Percentiles rank a stretch among this genome's conserved stretches.
phyloP scores from a whole-genome alignment of 2,888 invertebrate genomes.

The Rotaria magnacalcarata region DNA sequence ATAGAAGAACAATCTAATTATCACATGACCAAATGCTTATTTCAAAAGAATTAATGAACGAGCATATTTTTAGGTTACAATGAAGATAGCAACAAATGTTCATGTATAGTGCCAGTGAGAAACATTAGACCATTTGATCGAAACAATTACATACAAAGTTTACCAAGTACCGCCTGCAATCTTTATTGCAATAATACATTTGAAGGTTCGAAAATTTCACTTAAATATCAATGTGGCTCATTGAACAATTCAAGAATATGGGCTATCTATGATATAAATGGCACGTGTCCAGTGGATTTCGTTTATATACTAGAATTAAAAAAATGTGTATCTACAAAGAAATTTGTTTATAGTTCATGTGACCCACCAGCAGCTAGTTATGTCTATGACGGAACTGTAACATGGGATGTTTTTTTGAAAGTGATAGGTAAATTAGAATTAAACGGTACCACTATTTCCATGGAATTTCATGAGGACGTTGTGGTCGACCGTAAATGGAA shows the following conservation, averaged over 20 bases:
- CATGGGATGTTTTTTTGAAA: background rate
- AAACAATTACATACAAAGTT: background rate
- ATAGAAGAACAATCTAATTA: too few species aligned
- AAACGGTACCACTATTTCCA: background rate
- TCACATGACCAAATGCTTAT: too few species aligned
- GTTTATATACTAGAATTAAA: background rate
- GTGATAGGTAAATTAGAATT: background rate
- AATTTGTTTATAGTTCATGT: background rate
- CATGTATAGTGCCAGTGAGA: background rate
- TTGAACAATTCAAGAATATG: background rate
- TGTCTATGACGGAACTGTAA: background rate
- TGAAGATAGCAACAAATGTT: background rate
- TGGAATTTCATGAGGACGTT: background rate
- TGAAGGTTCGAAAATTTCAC: background rate
- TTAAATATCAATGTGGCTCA: background rate
- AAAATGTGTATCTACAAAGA: background rate
- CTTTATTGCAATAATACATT: background rate
- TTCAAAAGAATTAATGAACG: too few species aligned
- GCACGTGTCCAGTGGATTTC: background rate
- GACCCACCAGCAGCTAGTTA: background rate
- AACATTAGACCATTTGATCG: background rate
- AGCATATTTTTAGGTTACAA: too few species aligned
- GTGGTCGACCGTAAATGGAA: background rate
- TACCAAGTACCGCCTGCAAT: background rate
- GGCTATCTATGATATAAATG: slow-evolving; percentile 9